phyloP scores from a whole-genome alignment of 2,888 invertebrate species.

The Polyommatus iphigenia region DNA sequence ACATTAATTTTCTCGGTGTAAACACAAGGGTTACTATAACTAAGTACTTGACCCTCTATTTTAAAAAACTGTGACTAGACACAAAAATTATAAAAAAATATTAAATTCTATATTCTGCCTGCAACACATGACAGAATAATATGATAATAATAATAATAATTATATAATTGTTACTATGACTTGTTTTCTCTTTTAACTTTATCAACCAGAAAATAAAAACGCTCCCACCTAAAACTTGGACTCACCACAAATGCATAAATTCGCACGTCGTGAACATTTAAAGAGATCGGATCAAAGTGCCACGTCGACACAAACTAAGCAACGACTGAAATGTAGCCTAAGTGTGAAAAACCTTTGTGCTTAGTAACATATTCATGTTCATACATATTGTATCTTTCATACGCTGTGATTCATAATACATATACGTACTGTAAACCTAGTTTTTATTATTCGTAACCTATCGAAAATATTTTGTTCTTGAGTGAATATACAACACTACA shows the following conservation, averaged over 20 bases:
- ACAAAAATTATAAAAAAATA: too few relatives aligned
- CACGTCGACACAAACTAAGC: constrained; percentile 48
- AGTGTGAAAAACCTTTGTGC: constrained; percentile 42
- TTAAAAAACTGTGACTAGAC: background rate
- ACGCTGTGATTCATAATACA: too few relatives aligned
- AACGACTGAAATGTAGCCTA: constrained; percentile 42
- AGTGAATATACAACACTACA: too few relatives aligned
- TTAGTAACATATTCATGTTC: constrained; percentile 21
- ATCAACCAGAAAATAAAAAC: background rate
- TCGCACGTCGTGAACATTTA: constrained; percentile 58
- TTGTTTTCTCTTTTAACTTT: background rate
- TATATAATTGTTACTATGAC: too few relatives aligned
- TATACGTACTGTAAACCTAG: background rate
- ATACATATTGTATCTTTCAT: too few relatives aligned
- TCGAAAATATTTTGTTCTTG: too few relatives aligned
- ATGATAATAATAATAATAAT: too few relatives aligned
- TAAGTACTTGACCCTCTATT: background rate
- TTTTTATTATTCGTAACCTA: too few relatives aligned
- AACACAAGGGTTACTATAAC: too few relatives aligned
- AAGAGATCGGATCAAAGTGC: constrained; percentile 66
- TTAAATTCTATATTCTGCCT: too few relatives aligned
- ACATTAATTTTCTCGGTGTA: background rate
- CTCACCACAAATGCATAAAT: constrained; percentile 48
- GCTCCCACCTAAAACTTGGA: background rate
- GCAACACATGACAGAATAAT: too few relatives aligned